phyloP scores from a whole-genome alignment of 2,113 vertebrate species.

The Entomyzon cyanotis region DNA sequence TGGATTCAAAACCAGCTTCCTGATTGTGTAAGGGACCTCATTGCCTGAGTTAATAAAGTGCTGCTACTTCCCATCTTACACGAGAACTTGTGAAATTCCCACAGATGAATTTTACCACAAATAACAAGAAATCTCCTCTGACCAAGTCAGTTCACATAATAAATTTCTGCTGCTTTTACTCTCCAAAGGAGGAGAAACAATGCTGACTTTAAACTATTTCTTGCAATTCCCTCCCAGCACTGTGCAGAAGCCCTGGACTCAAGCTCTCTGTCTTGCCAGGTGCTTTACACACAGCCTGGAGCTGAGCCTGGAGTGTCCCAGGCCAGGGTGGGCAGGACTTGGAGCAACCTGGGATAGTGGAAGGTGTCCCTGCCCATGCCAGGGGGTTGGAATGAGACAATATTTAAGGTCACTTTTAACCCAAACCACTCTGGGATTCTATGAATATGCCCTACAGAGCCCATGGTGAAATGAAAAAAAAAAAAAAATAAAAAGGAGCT shows the following conservation, averaged over 20 bases:
- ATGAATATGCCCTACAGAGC: neutral
- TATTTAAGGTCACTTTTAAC: neutral
- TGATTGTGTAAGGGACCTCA: neutral
- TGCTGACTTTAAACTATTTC: neutral
- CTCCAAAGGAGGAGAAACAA: neutral
- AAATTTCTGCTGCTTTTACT: neutral
- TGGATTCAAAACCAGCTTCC: neutral
- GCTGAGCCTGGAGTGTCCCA: neutral
- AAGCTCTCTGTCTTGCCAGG: accelerated
- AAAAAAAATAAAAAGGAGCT: neutral
- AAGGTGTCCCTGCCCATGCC: neutral
- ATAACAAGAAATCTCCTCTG: neutral
- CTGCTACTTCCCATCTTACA: neutral
- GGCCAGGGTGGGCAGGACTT: neutral
- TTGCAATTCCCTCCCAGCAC: neutral
- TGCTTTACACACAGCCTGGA: neutral
- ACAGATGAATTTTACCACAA: neutral
- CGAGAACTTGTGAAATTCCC: neutral
- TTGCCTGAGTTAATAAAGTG: neutral
- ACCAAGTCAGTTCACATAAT: accelerated
- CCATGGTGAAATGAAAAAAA: neutral
- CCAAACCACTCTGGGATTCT: neutral
- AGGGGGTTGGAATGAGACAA: accelerated
- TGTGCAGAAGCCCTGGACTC: neutral
- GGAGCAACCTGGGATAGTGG: neutral